Base-by-base conservation (phyloP, 2,113 vertebrate genomes). In the Cardinalis cardinalis region DNA sequence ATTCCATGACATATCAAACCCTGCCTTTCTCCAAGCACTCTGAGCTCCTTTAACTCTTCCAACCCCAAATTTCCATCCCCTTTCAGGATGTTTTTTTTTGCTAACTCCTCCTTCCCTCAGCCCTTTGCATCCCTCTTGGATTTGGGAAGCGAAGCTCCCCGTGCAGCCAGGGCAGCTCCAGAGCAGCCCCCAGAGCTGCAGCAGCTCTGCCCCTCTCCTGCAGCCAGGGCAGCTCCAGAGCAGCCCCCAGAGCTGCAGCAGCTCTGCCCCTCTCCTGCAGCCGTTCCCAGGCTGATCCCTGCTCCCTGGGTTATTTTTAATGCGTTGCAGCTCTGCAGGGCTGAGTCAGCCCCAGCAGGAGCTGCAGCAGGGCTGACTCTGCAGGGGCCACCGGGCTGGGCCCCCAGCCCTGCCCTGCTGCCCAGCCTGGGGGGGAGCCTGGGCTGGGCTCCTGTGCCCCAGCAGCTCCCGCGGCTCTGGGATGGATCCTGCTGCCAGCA, bases 381-480 rank as follows among this genome's bases (percentile, higher is more conserved):
- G 93, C 84, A 17, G 73, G 2, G 38, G 2, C 55, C 5, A 0
- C 19, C 74, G 68, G 14, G 46, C 63, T 8, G 41, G 21, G 40
- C 58, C 72, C 65, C 48, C 31, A 6, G 11, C 5, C n/a, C 85
- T 52, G 63, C 40, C 53, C 69, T 2, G 29, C 49, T 20, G 40
- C 64, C 14, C 8, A 4, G 44, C 8, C 12, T 2, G 59, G 3
- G 7, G 3, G 21, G 26, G 40, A 44, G 76, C n/a, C 18, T 9
- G 68, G 21, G 36, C 21, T 0, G 6, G 3, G 0, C 10, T 6
- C 10, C 14, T 0, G 3, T 2, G 49, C 0, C 18, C 1, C 1
- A 19, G 82, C 44, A 12, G 72, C 38, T n/a, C 19, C n/a, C 23
- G 0, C 84, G 58, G 46, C 60, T 20, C 6, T 0, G 58, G 80